phyloP scores from a whole-genome alignment of 35 echinoderm and acorn worm genomes.

The Ophioderma brevispina region DNA sequence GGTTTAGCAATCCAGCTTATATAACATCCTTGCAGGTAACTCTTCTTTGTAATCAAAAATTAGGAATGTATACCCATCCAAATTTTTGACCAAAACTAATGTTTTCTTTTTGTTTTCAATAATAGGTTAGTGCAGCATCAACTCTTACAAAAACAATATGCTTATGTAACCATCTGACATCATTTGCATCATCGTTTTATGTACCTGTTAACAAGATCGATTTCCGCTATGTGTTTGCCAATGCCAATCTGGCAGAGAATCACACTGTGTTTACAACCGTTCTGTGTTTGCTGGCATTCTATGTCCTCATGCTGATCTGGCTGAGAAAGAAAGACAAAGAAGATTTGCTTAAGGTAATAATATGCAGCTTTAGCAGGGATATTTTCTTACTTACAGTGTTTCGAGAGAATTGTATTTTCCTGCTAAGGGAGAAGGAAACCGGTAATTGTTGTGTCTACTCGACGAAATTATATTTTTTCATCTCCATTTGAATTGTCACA shows the following conservation, averaged over 20 bases:
- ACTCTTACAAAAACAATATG: background rate
- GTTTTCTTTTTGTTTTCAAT: background rate
- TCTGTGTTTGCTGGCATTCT: background rate
- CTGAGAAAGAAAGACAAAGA: slow-evolving; percentile 5
- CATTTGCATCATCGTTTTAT: slow-evolving; percentile 35
- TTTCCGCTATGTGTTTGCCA: slow-evolving; percentile 38
- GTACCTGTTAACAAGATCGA: slow-evolving; percentile 45
- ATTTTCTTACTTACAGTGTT: no score
- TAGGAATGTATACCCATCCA: no score
- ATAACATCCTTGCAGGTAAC: background rate
- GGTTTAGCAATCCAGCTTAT: background rate
- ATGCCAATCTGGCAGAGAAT: slow-evolving; percentile 16
- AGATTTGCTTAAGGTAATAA: background rate
- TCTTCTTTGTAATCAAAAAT: background rate
- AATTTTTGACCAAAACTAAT: no score
- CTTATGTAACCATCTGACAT: slow-evolving; percentile 39
- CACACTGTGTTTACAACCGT: slow-evolving; percentile 28
- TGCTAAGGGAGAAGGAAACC: no score
- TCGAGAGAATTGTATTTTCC: no score
- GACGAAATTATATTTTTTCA: no score
- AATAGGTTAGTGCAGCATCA: background rate
- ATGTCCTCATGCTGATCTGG: slow-evolving; percentile 41
- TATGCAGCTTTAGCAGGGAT: no score
- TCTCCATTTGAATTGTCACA: no score
- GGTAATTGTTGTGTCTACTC: no score